These are phyloP conservation scores for Peromyscus maniculatus DNA, from an alignment of 2,113 vertebrate genomes.

Conservation along the genomic window DNA sequence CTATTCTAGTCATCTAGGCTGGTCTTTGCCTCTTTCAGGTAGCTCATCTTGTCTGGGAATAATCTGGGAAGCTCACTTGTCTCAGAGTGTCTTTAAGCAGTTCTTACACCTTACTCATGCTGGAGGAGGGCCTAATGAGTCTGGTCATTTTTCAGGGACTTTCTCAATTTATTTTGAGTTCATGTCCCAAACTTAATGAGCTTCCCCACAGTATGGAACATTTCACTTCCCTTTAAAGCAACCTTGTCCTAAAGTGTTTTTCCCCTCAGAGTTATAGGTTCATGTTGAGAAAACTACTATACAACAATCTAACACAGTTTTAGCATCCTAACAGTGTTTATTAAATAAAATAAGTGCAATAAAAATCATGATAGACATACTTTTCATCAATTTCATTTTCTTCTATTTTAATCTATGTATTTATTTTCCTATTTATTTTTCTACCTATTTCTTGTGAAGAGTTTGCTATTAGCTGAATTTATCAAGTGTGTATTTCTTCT, in stretches of 20 bases:
- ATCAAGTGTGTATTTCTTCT: slow-evolving; percentile 11
- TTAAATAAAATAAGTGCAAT: slow-evolving; percentile 41
- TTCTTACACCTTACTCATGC: not conserved
- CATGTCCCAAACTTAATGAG: not conserved
- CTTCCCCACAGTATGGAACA: not conserved
- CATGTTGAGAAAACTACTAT: not conserved
- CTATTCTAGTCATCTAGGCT: not conserved
- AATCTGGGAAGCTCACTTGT: not conserved
- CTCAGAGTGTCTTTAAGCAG: not conserved
- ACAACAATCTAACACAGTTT: not conserved
- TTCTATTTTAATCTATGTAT: too few species aligned
- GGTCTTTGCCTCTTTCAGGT: not conserved
- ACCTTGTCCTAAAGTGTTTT: not conserved
- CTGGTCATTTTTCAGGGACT: not conserved
- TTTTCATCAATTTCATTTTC: not conserved
- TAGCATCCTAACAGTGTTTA: not conserved
- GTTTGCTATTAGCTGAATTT: not conserved
- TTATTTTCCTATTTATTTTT: too few species aligned
- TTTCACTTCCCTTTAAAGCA: not conserved
- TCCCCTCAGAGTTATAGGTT: not conserved
- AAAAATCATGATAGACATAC: not conserved
- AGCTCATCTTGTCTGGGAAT: too few species aligned
- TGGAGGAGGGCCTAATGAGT: not conserved
- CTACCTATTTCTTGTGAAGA: not conserved
- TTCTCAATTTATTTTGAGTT: not conserved